Evolutionary conservation across 2,888 invertebrate species (phyloP).

Genomic region (Hoplodrina ambigua): DNA sequence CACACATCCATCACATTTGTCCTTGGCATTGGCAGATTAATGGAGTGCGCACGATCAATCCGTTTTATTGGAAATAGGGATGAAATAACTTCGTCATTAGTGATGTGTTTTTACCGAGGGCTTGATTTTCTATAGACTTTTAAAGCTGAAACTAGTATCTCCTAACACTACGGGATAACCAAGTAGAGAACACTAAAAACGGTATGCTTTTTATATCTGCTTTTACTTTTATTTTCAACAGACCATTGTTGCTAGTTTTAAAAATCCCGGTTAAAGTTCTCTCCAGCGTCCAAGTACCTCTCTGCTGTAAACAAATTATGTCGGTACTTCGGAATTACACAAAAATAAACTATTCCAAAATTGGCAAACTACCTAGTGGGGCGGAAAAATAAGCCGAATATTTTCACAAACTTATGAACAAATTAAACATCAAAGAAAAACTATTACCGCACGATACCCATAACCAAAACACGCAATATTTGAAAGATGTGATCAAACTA

Average conservation of each 20-base stretch:
- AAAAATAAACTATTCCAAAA: not conserved
- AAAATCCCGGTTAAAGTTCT: not conserved
- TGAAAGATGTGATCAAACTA: slow-evolving; percentile 71
- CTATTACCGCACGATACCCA: slow-evolving; percentile 14
- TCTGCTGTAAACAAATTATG: not conserved
- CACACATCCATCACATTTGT: slow-evolving; percentile 76
- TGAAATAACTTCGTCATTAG: slow-evolving; percentile 41
- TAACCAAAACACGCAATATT: slow-evolving; percentile 50
- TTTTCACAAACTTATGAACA: slow-evolving; percentile 11
- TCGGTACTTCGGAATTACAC: not conserved
- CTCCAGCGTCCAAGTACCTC: not conserved
- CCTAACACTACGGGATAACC: not conserved
- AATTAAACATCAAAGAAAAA: slow-evolving; percentile 47
- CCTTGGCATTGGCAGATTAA: slow-evolving; percentile 80
- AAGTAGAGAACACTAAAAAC: not conserved
- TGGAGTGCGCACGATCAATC: slow-evolving; percentile 69
- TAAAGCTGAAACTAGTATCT: not conserved
- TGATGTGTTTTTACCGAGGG: slow-evolving; percentile 30
- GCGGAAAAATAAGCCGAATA: not conserved
- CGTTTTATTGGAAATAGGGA: slow-evolving; percentile 64
- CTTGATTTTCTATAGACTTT: not conserved
- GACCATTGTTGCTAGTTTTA: not conserved
- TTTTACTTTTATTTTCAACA: not conserved
- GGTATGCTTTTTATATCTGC: not conserved
- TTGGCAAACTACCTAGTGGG: not conserved